Percentiles rank a stretch among this genome's conserved stretches.
These are phyloP conservation scores for Oncorhynchus gorbuscha DNA, from an alignment of 2,113 vertebrate genomes.

Conservation along the genomic window DNA sequence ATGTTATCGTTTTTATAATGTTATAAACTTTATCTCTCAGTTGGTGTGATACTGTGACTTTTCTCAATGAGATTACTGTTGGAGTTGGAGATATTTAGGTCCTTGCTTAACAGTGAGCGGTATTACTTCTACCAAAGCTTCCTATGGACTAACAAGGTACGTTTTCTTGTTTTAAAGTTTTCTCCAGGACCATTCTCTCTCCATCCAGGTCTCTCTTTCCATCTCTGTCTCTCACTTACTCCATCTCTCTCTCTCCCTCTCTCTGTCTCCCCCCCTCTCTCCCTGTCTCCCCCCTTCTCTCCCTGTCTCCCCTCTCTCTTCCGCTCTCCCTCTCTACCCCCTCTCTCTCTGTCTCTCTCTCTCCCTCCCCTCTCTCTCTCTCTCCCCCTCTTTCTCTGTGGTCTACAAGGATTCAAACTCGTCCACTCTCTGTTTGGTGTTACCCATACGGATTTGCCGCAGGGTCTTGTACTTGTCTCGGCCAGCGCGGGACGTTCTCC, in stretches of 20 bases:
- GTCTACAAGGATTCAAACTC: conserved; percentile 95
- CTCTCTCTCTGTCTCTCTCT: too few species aligned
- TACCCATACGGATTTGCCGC: conserved; percentile 93
- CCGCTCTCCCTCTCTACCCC: too few species aligned
- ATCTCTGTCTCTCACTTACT: too few species aligned
- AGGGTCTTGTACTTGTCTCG: conserved; percentile 98
- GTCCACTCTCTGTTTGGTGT: conserved; percentile 97
- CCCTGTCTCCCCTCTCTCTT: too few species aligned
- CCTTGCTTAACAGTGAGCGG: too few species aligned
- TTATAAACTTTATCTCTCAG: conserved; percentile 22
- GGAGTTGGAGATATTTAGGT: conserved; percentile 30
- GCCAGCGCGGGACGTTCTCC: conserved; percentile 85
- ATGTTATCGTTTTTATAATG: conserved; percentile 22
- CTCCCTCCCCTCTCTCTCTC: too few species aligned
- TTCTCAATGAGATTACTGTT: conserved; percentile 9
- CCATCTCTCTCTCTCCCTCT: background rate
- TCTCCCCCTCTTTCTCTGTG: background rate
- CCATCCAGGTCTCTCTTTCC: too few species aligned
- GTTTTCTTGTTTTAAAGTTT: too few species aligned
- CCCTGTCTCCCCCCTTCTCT: too few species aligned
- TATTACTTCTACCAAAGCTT: background rate
- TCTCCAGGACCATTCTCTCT: too few species aligned
- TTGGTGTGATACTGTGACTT: background rate
- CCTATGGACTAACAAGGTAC: background rate
- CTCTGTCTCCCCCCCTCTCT: too few species aligned